These are phyloP conservation scores for Pungitius pungitius DNA, from an alignment of 2,113 vertebrate genomes.

Conservation along the genomic window DNA sequence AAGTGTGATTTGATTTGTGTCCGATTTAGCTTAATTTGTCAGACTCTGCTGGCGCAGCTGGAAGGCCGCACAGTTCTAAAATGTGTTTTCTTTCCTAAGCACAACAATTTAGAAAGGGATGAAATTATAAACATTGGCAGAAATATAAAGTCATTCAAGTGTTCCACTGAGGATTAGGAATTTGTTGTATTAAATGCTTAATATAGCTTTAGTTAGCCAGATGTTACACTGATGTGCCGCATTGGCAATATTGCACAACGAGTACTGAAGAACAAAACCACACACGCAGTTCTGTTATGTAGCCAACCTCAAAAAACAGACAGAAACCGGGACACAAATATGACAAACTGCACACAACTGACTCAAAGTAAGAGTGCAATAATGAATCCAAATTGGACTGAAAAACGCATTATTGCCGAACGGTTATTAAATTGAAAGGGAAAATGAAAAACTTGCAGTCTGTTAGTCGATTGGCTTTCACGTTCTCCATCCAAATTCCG, in stretches of 20 bases:
- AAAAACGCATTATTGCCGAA: too few relatives aligned
- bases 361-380: neutral
- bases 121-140: neutral
- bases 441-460: too few relatives aligned
- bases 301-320: neutral
- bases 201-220: constrained; percentile 12
- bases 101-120: neutral
- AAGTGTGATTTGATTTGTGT: constrained; percentile 65
- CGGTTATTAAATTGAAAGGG: too few relatives aligned
- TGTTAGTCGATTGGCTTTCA: too few relatives aligned
- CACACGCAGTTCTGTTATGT: neutral
- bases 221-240: neutral
- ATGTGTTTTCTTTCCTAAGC: neutral
- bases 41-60: neutral
- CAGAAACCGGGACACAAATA: neutral
- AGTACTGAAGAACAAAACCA: neutral
- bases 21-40: constrained; percentile 32
- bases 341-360: neutral
- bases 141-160: neutral
- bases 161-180: neutral
- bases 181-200: neutral
- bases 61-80: neutral
- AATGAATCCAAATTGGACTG: too few relatives aligned
- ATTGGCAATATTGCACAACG: neutral
- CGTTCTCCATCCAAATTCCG: too few relatives aligned